Base-by-base conservation (phyloP, 2,797 vertebrate species). In the Galagoides demidoff region DNA sequence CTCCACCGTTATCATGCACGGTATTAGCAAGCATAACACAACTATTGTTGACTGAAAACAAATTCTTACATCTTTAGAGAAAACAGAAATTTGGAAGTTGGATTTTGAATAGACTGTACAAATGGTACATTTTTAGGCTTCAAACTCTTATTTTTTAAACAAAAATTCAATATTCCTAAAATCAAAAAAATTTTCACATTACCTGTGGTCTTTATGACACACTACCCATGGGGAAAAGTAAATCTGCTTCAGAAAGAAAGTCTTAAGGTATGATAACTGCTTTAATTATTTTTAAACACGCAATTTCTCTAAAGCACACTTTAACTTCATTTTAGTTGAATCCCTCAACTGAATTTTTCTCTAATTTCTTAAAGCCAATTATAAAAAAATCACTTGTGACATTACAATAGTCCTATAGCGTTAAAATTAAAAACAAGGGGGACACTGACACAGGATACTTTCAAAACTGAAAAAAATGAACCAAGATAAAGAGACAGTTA, bases 11-110 rank as follows among this genome's bases (percentile, higher is more conserved):
- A 85, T 61, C 94, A 81, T 86, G 85, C 85, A 89, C 70, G 85
- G 74, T 98, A 98, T 98, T 98, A 98, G 98, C 97, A 98, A 98
- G 97, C 98, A 98, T 83, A 99, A 99, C 98, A 98, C 71, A 96
- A 90, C 20, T 45, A 5, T 6, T 98, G 97, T 99, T 99, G 98
- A 98, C 98, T 98, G 90, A 97, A 98, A 99, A 99, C 97, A 99
- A 95, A 63, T 63, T 61, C 96, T 66, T 97, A 57, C 73, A 97
- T 97, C 89, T 96, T 97, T 97, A 96, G 95, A 97, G 97, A 97
- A 98, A 98, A 98, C 92, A 98, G 96, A 98, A 98, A 95, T 91
- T 78, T 94, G 95, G 82, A 96, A 96, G 86, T 92, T 97, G 92
- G 71, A 64, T 97, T 98, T 95, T 95, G 71, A 98, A 96, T 96